Base-by-base conservation (phyloP, 2,113 vertebrate species). In the Prolemur simus region DNA sequence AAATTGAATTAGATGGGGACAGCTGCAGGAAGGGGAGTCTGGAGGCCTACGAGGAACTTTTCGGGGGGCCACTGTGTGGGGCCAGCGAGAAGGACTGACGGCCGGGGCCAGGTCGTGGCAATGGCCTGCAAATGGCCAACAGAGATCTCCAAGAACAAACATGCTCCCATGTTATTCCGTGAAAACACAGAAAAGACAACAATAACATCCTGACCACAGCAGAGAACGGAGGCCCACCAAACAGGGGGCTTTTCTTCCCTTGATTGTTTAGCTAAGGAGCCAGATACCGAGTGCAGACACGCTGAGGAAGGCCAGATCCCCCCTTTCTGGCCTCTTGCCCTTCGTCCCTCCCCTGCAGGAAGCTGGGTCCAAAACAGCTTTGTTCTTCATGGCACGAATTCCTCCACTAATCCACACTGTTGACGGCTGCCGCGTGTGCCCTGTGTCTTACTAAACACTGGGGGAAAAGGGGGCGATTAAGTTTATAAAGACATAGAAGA, bases 201-300 rank as follows among this genome's bases (percentile, higher is more conserved):
- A 95, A 58, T 68, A 87, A 96, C 86, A 85, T 94, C 89, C 96
- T 96, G 92, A 64, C 96, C 96, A 93, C 96, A 95, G 88, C 86
- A 96, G 95, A 93, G 66, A 25, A 66, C 0, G n/a, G 54, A 66
- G 92, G 54, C 60, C 93, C 96, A 74, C n/a, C 54, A 63, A 60
- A 39, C 0, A 1, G 23, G 58, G 63, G 29, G 25, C 60, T 77
- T 73, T 63, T 89, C 69, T 47, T 60, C 87, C 66, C 92, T 68
- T 17, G 15, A 29, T 5, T 76, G 60, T 77, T 93, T 42, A 73
- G 68, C 73, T 15, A 58, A 73, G 94, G 17, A 91, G 73, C 93
- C 73, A 86, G 93, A 29, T 6, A 5, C 14, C 13, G 45, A 74
- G 45, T 2, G 5, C 29, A 18, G 45, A 6, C 7, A 0, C n/a